Evolutionary conservation across 2,797 vertebrate genomes (phyloP), one percentile per base, ranked within the genome.

Genomic region (Chaunax sp.): DNA sequence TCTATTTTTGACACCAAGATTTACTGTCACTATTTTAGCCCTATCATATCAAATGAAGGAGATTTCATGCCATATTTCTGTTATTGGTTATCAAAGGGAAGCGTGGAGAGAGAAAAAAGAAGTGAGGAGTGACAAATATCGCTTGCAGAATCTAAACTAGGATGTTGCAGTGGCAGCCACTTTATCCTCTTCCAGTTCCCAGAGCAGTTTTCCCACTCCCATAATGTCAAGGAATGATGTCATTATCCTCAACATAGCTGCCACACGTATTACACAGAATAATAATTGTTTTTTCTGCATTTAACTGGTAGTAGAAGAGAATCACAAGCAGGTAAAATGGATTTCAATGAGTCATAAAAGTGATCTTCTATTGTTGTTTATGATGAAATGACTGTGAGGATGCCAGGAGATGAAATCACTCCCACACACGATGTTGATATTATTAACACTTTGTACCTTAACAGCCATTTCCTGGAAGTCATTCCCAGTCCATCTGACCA

Each of bases 401-500:
- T 54, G 18, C 7, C 40, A 40, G 51, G 19, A 59, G 49, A 19
- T 40, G 55, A 68, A 49, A 25, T 66, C 19, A 11, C 43, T 41
- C 33, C 20, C 19, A 35, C 54, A 45, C 22, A 20, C 30, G 26
- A 25, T 19, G 35, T 0, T 35, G 14, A 8, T 25, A 40, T 18
- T 53, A n/a, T 46, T 6, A 23, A 19, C 12, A 58, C 13, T 53
- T 30, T 68, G 82, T 87, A 95, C 96, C 96, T 95, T 91, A 3
- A 57, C 69, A 41, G 97, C 97, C 87, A 99, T 94, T 10, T 96
- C 93, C 82, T 95, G 94, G 85, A 98, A 99, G 80, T 91, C 43
- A 2, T 92, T 88, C 56, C 96, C 96, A 0, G 96, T 88, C 91
- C 92, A 91, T 22, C 55, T 78, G 60, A 97, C 89, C 19, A 98